Conservation (phyloP, 2,113 vertebrate genomes). For the Cyprinodon variegatus region DNA sequence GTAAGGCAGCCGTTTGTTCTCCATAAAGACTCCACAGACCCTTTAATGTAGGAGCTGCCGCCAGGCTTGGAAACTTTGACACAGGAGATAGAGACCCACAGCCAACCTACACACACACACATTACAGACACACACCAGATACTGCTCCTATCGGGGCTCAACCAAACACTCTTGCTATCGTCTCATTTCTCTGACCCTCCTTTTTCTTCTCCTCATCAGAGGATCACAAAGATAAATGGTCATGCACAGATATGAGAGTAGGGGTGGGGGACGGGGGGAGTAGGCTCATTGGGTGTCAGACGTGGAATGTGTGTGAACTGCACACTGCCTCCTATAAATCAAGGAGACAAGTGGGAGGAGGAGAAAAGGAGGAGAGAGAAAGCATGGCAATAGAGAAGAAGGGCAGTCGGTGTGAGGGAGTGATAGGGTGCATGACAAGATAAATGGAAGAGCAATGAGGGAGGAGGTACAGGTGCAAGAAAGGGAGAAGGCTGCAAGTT, state of each 20-base stretch:
- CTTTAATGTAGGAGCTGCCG: constrained; percentile 82
- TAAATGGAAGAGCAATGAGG: constrained; percentile 48
- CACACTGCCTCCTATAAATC: constrained; percentile 75
- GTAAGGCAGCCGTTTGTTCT: constrained; percentile 76
- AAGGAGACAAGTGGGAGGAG: constrained; percentile 60
- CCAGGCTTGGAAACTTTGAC: constrained; percentile 80
- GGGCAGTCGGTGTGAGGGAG: constrained; percentile 45
- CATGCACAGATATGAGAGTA: constrained; percentile 63
- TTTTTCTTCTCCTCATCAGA: constrained; percentile 34
- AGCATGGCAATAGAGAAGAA: constrained; percentile 26
- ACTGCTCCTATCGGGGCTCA: constrained; percentile 41
- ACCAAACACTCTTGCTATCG: constrained; percentile 56
- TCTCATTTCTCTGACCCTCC: constrained; percentile 46
- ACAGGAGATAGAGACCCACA: constrained; percentile 56
- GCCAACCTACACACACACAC: constrained; percentile 34
- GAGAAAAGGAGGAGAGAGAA: constrained; percentile 41
- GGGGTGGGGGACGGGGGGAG: constrained; percentile 11
- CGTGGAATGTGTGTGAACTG: constrained; percentile 79
- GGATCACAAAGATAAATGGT: constrained; percentile 71
- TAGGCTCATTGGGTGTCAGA: constrained; percentile 31
- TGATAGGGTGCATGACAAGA: constrained; percentile 51
- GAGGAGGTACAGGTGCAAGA: constrained; percentile 60
- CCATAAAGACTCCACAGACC: constrained; percentile 74
- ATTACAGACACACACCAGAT: constrained; percentile 31
- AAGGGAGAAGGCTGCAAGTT: constrained; percentile 17